Evolutionary conservation across 2,888 invertebrate species (phyloP), one percentile per base, ranked within the genome.

Genomic region (Volucella bombylans): DNA sequence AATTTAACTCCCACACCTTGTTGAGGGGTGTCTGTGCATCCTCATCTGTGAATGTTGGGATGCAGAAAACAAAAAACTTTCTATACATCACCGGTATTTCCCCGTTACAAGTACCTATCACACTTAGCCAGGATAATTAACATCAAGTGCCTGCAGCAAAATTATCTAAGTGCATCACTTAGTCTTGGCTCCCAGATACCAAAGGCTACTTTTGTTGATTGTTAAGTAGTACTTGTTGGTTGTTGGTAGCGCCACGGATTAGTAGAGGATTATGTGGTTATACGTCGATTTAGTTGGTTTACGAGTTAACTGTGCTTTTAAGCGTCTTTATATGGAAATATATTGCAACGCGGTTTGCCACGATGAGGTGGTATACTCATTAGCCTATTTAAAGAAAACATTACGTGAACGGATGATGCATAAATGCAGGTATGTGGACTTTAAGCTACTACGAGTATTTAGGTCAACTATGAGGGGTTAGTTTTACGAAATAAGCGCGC

Each of bases 91-190:
- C 79, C 78, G 69, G 41, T 62, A 55, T 77, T 67, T 71, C 31
- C 49, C 43, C 55, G 39, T 72, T 62, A 54, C 77, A 31, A 77
- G 77, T 47, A n/a, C n/a, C n/a, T n/a, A 72, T 68, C 54, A 78
- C 78, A 78, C 78, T 73, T 55, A 57, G 61, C 64, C 49, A 67
- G 62, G 73, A 65, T 79, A 82, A 82, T 73, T 82, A 73, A 65
- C 74, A 71, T 69, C 79, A 73, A 83, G 69, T 64, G 62, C 79
- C 59, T 65, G 69, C 50, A 74, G 69, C 52, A 69, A 65, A 69
- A 74, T 74, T 71, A 74, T 65, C 79, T 69, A 79, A 74, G 74
- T 79, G 74, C 82, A 83, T 82, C 81, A 81, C 76, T 82, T 77
- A 74, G 69, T 71, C 73, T 65, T 67, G 65, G 31, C 2, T 31